Evolutionary conservation across 2,797 vertebrate species (phyloP), one percentile per base, ranked within the genome.

Genomic region (Pseudomugil gertrudae): DNA sequence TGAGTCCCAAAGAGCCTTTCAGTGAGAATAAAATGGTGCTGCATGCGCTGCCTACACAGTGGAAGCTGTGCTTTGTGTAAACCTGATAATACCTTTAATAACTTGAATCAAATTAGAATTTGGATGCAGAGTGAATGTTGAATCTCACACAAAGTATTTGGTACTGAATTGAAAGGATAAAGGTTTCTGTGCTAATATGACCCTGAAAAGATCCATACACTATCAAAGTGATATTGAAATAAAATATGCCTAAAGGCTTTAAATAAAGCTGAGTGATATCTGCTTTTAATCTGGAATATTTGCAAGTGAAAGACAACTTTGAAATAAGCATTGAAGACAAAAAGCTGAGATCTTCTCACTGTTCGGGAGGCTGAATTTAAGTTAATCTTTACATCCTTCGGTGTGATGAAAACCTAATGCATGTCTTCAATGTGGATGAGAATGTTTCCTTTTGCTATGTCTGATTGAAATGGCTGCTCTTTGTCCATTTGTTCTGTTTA

Each of bases 111-210:
- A 55, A 64, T 69, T 21, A 61, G 13, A 29, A 55, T 33, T 26
- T 55, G 27, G 36, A 63, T 60, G 50, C 43, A 62, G 33, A 69
- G 21, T 53, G 58, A 38, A 35, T 53, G 13, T 48, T 54, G 14
- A 51, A 74, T 52, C 53, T 19, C 13, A 55, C 24, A n/a, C 38
- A 45, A 69, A 35, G 17, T 50, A 21, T 40, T 43, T 35, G 8
- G 21, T 23, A 61, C 21, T 0, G 40, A 45, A 36, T 3, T 36
- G 24, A 47, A 69, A 45, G 30, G 45, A 38, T 0, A 45, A 26
- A 50, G 5, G 27, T 26, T 27, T 52, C 24, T 52, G 15, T 15
- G 6, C 14, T 27, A 5, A 27, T 52, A 8, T 9, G 50, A 27
- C 50, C 6, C 50, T 17, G 50, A 27, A 15, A 52, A 8, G 21